Conservation (phyloP, 2,113 vertebrate species). For the Notothenia rossii region DNA sequence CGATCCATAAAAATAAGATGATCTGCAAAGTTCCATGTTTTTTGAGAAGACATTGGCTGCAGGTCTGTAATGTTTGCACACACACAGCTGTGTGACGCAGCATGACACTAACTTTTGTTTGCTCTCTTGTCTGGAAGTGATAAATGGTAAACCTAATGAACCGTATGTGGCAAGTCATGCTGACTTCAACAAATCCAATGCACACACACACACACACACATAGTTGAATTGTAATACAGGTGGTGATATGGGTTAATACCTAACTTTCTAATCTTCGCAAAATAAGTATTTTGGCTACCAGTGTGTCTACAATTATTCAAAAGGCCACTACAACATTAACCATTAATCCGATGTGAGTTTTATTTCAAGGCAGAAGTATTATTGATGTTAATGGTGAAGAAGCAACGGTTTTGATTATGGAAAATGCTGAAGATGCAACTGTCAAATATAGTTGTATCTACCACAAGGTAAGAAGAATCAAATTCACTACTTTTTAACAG, state of each 20-base stretch:
- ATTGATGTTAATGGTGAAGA: background rate
- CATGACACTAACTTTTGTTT: slow-evolving; percentile 45
- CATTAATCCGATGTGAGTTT: background rate
- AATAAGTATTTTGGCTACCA: slow-evolving; percentile 16
- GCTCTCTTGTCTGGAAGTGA: slow-evolving; percentile 57
- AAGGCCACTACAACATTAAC: background rate
- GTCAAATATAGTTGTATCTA: background rate
- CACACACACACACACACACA: background rate
- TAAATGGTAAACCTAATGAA: slow-evolving; percentile 35
- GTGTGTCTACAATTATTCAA: background rate
- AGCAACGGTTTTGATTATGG: background rate
- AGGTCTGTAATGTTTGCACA: slow-evolving; percentile 11
- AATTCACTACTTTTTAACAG: background rate
- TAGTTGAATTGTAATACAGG: background rate
- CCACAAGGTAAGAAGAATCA: background rate
- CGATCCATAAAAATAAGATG: background rate
- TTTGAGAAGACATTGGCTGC: background rate
- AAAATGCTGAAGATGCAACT: background rate
- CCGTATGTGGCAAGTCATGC: background rate
- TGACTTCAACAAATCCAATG: slow-evolving; percentile 10
- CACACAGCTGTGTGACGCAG: slow-evolving; percentile 5
- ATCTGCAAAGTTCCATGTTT: background rate
- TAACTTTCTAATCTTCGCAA: slow-evolving; percentile 44
- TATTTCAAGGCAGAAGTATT: background rate
- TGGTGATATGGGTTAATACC: slow-evolving; percentile 50